phyloP scores from a whole-genome alignment of 2,113 vertebrate genomes.

The Odocoileus virginianus region DNA sequence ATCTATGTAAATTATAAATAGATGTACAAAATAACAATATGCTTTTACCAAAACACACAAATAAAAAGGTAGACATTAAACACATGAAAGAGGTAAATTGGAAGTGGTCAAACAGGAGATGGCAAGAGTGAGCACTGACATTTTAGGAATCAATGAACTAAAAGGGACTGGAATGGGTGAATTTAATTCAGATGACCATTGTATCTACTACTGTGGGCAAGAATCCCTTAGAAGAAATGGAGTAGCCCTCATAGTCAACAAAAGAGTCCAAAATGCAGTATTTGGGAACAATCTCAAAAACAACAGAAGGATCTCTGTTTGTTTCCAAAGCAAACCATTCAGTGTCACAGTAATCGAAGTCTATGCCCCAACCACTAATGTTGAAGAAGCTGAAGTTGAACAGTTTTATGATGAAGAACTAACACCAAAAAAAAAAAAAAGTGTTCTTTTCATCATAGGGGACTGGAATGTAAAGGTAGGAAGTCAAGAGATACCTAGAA shows the following conservation, averaged over 20 bases:
- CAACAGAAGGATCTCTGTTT: background rate
- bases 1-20: background rate
- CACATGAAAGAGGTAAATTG: background rate
- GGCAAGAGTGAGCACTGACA: background rate
- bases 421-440: background rate
- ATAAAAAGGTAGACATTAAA: background rate
- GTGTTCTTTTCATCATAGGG: background rate
- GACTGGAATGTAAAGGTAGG: background rate
- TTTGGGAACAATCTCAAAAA: background rate
- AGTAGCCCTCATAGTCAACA: background rate
- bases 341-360: background rate
- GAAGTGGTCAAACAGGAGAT: background rate
- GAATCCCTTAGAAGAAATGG: background rate
- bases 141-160: background rate
- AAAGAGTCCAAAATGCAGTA: background rate
- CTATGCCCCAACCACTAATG: background rate
- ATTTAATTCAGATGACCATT: background rate
- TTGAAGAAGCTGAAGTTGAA: background rate
- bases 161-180: background rate
- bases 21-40: background rate
- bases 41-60: background rate
- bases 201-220: background rate
- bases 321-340: background rate
- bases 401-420: background rate
- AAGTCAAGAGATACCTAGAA: background rate